Percentiles rank a stretch among this genome's conserved stretches.
phyloP scores from a whole-genome alignment of 2,888 invertebrate genomes.

The Cheilosia scutellata region DNA sequence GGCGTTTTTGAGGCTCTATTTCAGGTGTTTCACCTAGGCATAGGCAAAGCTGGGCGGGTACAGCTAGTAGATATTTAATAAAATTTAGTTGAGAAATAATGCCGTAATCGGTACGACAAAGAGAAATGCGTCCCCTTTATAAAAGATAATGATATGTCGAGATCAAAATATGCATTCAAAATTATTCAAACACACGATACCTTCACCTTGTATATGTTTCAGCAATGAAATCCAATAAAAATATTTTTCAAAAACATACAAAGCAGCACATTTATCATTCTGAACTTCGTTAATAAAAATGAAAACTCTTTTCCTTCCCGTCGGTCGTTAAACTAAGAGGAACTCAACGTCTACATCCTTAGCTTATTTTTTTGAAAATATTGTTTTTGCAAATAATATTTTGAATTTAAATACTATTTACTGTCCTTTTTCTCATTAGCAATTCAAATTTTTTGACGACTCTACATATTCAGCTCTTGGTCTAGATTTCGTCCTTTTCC shows the following conservation, averaged over 20 bases:
- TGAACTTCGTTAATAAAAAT: conserved; percentile 31
- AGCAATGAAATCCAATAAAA: conserved; percentile 17
- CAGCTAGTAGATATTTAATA: too few species aligned
- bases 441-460: conserved; percentile 48
- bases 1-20: too few species aligned
- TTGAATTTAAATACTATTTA: conserved; percentile 29
- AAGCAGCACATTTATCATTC: conserved; percentile 25
- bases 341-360: neutral
- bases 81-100: too few species aligned
- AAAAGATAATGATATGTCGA: too few species aligned
- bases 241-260: neutral
- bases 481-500: neutral
- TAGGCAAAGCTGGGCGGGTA: too few species aligned
- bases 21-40: too few species aligned
- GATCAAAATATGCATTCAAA: too few species aligned
- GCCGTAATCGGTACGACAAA: too few species aligned
- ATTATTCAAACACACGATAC: too few species aligned
- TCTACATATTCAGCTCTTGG: conserved; percentile 25
- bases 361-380: neutral
- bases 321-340: neutral
- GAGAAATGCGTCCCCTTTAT: too few species aligned
- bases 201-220: too few species aligned
- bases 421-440: conserved; percentile 24
- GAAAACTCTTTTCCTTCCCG: neutral
- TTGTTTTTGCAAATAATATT: conserved; percentile 30